Percentiles rank a stretch among this genome's conserved stretches.
Conservation (phyloP, 2,797 vertebrate genomes). For the Sitta carolinensis region DNA sequence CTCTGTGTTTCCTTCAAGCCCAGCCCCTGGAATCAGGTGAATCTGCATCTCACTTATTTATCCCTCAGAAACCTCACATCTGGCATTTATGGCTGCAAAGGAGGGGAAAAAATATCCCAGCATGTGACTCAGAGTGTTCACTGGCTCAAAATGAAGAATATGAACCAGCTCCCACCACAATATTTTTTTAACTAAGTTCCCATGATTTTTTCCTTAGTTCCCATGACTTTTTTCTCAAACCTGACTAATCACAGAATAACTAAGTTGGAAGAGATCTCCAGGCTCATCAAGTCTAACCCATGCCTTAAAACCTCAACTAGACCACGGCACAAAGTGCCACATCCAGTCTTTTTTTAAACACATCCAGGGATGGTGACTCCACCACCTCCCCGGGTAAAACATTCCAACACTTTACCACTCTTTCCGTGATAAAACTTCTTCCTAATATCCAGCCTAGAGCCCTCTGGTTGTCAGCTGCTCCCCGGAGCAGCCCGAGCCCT, state of each 20-base stretch:
- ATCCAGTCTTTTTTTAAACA: no score
- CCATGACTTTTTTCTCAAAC: background rate
- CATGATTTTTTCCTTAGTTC: background rate
- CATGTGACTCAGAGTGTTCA: background rate
- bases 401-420: no score
- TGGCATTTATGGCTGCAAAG: background rate
- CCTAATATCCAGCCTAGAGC: no score
- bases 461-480: no score
- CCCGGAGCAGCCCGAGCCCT: no score
- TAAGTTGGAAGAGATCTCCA: no score
- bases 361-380: no score
- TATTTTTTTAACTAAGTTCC: background rate
- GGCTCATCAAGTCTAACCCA: no score
- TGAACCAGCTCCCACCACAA: background rate
- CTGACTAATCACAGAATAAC: background rate
- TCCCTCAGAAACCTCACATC: background rate
- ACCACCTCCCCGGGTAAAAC: no score
- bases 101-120: accelerated
- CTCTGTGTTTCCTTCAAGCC: background rate
- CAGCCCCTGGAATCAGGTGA: background rate
- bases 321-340: no score
- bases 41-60: background rate
- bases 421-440: no score
- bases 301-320: no score
- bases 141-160: background rate